Evolutionary conservation across 2,113 vertebrate species (phyloP).

Genomic region (Mobula hypostoma): DNA sequence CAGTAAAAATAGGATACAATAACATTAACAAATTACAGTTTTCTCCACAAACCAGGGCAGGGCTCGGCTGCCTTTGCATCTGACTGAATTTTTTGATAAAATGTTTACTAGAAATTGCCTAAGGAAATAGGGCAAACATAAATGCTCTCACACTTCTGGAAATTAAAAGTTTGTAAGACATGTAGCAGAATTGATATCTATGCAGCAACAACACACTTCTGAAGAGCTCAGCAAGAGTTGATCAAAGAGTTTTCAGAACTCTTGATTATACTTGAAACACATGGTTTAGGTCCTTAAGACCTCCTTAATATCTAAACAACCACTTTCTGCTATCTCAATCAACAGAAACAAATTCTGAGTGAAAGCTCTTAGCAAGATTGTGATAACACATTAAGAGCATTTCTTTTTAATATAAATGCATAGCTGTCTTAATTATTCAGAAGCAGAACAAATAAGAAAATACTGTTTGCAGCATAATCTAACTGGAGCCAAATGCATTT

Average conservation of each 20-base stretch:
- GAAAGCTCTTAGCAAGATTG: background rate
- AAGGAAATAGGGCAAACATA: no score
- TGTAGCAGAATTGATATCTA: background rate
- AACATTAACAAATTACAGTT: no score
- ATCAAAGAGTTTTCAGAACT: conserved; percentile 1
- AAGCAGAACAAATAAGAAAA: background rate
- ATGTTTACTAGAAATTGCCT: no score
- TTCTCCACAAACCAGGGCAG: no score
- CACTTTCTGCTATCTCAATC: background rate
- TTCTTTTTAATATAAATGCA: background rate
- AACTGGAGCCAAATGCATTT: background rate
- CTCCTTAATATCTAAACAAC: background rate
- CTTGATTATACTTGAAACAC: background rate
- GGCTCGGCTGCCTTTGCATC: no score
- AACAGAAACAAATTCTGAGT: background rate
- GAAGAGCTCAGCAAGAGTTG: background rate
- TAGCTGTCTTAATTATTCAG: background rate
- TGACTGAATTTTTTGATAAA: no score
- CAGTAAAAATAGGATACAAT: no score
- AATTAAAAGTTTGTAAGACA: background rate
- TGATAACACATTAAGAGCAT: background rate
- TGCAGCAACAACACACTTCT: background rate
- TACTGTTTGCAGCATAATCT: background rate
- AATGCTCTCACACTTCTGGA: no score
- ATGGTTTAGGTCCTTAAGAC: background rate